Evolutionary conservation across 2,888 invertebrate genomes (phyloP), one percentile per base, ranked within the genome.

Genomic region (Eutolmus rufibarbis): DNA sequence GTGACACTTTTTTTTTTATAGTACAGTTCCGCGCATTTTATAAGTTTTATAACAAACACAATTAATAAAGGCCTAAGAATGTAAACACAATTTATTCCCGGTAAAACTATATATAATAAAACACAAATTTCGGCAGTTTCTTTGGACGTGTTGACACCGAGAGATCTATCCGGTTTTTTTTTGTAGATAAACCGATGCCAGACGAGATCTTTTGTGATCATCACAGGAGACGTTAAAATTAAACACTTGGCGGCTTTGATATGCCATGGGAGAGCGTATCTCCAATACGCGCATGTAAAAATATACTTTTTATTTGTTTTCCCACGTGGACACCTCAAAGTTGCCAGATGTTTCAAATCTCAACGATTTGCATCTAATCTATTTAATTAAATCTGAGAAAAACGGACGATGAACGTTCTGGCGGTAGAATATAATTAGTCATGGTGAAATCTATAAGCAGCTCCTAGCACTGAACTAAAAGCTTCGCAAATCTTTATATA

Each of bases 201-300:
- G 79, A 66, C 57, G 82, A 56, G 74, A 74, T 56, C 87, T 88
- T 87, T 86, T 82, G 82, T 87, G 87, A 86, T 86, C 87, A 87
- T 88, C 86, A 85, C 66, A 66, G 81, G 79, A 85, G 79, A 86
- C 57, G 86, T 88, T 88, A 88, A 88, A 88, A 86, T 87, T 88
- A 88, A 88, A 87, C 87, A 19, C 76, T 87, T 87, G 86, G 86
- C 81, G 81, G 66, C 37, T 66, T 66, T 86, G 81, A 86, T 87
- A 84, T 82, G 12, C 74, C 46, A n/a, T 28, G 23, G 85, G 43
- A 74, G 85, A 74, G 37, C 28, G 82, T 19, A 66, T 66, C 28
- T 66, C 28, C 66, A 66, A 66, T 66, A 19, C 43, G 79, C 23
- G 46, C 46, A 79, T 76, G 79, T 31, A 79, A 79, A 79, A 40